Evolutionary conservation across 1,140 invertebrate species (phyloP), one percentile per base, ranked within the genome.

Genomic region (Drosophila navojoa): DNA sequence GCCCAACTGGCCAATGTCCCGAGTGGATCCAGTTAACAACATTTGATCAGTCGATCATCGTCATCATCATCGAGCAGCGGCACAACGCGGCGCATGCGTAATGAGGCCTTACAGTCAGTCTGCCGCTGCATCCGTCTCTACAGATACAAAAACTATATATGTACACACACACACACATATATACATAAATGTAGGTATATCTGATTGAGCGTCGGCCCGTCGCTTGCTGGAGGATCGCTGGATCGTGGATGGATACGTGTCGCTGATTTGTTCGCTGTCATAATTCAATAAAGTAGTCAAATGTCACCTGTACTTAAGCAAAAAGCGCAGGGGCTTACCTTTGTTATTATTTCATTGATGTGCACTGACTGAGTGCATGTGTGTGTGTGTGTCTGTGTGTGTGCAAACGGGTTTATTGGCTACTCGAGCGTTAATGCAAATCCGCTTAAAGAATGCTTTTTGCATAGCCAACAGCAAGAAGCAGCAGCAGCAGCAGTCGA

Each of bases 201-300:
- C 32, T 52, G 64, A 62, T 61, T 61, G 61, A 58, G 10, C 50
- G 58, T 10, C 50, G 58, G 19, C 19, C 19, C 42, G 58, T 10
- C 50, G 58, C 58, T 60, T 32, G 42, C 42, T 38, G 29, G 50
- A 9, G 35, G 13, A 32, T 52, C 42, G n/a, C 15, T 52, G 57
- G 25, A 6, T 25, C 19, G 19, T 22, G 19, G 19, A 22, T 22
- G 35, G 52, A 54, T 74, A 71, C 82, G 73, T 84, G 77, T 91
- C 87, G 80, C 89, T 91, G 89, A 91, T 89, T 90, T 90, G 87
- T 91, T 87, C 89, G 78, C 77, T 89, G 84, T 90, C 87, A 90
- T 91, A 90, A 90, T 91, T 89, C 77, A 91, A 90, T 91, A 90
- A 91, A 89, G 80, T 78, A 90, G 84, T 84, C 80, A 90, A 81